A percentile compares a stretch with the other conserved stretches of the same genome.
These are phyloP conservation scores for Eutolmus rufibarbis DNA, from an alignment of 2,888 invertebrate species.

Conservation along the genomic window DNA sequence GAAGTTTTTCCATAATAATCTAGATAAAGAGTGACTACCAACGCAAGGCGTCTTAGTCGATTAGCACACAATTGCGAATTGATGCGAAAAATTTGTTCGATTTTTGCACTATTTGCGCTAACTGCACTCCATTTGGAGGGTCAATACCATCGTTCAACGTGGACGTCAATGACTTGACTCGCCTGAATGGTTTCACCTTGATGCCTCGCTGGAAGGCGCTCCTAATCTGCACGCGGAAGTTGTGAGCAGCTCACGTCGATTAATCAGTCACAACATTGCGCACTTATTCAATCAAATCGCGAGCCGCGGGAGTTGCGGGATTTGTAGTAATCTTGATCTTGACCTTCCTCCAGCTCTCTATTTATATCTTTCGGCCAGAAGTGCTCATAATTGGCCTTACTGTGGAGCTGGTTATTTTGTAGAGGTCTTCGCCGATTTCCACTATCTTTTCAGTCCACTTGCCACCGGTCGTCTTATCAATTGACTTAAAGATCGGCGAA, in stretches of 20 bases:
- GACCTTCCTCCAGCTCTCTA: neutral
- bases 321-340: slow-evolving; percentile 12
- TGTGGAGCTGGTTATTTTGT: neutral
- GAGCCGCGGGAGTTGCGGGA: neutral
- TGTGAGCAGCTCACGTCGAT: neutral
- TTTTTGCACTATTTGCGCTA: neutral
- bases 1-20: neutral
- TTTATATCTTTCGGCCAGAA: neutral
- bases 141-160: neutral
- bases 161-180: neutral
- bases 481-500: neutral
- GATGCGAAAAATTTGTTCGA: neutral
- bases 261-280: neutral
- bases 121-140: neutral
- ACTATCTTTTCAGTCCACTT: neutral
- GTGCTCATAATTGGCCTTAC: neutral
- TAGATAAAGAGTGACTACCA: neutral
- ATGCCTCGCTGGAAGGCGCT: neutral
- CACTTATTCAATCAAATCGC: neutral
- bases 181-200: neutral
- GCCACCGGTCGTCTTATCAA: neutral
- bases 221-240: neutral
- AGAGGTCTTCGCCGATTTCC: neutral
- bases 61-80: neutral
- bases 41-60: neutral